These are phyloP conservation scores for Xylocampa areola DNA, from an alignment of 2,888 invertebrate species.

Conservation along the genomic window DNA sequence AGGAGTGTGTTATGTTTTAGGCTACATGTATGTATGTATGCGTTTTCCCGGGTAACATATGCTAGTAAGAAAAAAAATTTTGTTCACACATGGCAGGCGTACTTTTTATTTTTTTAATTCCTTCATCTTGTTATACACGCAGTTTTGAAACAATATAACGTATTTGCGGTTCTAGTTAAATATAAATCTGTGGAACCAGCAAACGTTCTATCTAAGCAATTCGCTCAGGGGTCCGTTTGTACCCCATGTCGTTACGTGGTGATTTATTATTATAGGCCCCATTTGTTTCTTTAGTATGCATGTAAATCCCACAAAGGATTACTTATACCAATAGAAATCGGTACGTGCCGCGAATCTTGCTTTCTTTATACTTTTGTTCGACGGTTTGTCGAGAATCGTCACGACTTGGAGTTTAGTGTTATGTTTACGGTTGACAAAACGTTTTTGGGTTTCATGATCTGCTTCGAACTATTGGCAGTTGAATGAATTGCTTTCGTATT, in stretches of 20 bases:
- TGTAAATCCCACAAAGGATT: constrained; percentile 65
- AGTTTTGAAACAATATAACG: no score
- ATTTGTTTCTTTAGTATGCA: constrained; percentile 67
- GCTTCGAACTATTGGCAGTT: neutral
- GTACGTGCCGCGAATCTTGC: constrained; percentile 55
- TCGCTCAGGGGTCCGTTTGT: constrained; percentile 70
- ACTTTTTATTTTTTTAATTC: no score
- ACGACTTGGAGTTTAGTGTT: constrained; percentile 4
- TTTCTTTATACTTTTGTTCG: constrained; percentile 29
- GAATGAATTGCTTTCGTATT: neutral
- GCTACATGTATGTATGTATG: no score
- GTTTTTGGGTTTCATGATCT: neutral
- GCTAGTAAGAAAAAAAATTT: no score
- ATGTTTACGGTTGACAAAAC: neutral
- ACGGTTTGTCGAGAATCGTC: constrained; percentile 22
- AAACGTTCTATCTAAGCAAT: constrained; percentile 58
- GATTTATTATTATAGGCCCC: constrained; percentile 74
- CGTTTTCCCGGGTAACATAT: no score
- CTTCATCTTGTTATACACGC: no score
- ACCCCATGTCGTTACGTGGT: constrained; percentile 69
- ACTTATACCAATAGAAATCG: constrained; percentile 63
- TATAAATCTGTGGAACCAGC: constrained; percentile 18
- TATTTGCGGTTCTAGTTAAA: no score
- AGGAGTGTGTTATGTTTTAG: no score
- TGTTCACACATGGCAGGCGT: no score